Base-by-base conservation (phyloP, 2,113 vertebrate species). In the Falcunculus frontatus region DNA sequence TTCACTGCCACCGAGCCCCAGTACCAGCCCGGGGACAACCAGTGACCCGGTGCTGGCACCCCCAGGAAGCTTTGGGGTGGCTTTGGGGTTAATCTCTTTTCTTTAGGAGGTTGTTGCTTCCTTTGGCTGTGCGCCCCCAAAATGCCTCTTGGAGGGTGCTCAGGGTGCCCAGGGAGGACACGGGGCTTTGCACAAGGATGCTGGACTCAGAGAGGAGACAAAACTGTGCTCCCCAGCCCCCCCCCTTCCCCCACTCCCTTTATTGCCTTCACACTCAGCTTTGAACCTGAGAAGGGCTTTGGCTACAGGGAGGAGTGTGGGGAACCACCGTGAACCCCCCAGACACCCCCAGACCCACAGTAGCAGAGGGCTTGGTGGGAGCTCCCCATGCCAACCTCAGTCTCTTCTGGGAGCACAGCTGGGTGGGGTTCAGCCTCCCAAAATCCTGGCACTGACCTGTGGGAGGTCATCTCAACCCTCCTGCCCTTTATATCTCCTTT, bases 1-100 rank as follows among this genome's bases (percentile, higher is more conserved):
- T 99, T 99, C 97, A 99, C 99, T 2, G 99, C 99, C 96, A 99
- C 99, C 4, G 99, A 99, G 96, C 99, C 99, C 87, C 99, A 99
- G 98, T 99, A 99, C 97, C 99, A 99, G 94, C 99, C 99, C 0
- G 99, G 99, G 84, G 99, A 99, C 84, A 96, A 97, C 79, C 97
- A 97, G 74, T 96, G 84, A 94, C 80, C 33, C 1, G 0, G 8
- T 1, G 2, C 21, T 50, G n/a, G 33, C 47, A 13, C 30, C 16
- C 35, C 39, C 27, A 20, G 33, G 33, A 0, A 41, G 30, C 37
- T 44, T 49, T 27, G 78, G 22, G 32, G 16, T 16, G 76, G 13
- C n/a, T 79, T 73, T 26, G 22, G 73, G 69, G 35, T 13, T 3
- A 74, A 46, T 50, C 60, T 65, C 13, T 35, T 39, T 90, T 90